These are phyloP conservation scores for Teleiodes luculella DNA, from an alignment of 2,888 invertebrate genomes.

Conservation along the genomic window DNA sequence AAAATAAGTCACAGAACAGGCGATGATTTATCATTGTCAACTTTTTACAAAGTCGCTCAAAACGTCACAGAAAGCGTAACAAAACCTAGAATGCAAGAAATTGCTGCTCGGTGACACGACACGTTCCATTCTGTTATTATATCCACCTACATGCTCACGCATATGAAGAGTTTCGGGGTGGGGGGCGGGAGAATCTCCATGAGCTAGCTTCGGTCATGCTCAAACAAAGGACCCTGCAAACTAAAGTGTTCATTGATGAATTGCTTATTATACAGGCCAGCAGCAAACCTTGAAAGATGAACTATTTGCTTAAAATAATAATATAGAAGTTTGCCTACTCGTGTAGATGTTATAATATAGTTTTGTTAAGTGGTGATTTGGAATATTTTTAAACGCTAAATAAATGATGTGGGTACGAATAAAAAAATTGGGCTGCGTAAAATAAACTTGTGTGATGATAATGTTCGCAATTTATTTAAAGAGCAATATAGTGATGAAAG, in stretches of 20 bases:
- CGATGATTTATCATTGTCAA: conserved; percentile 59
- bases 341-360: too few relatives aligned
- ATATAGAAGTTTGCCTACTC: too few relatives aligned
- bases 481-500: too few relatives aligned
- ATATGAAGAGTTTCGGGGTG: conserved; percentile 26
- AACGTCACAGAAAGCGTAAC: conserved; percentile 4
- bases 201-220: conserved; percentile 32
- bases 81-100: conserved; percentile 21
- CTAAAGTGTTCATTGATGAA: conserved; percentile 4
- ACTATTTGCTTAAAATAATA: background rate
- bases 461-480: too few relatives aligned
- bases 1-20: conserved; percentile 35
- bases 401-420: too few relatives aligned
- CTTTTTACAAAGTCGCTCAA: conserved; percentile 33
- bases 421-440: too few relatives aligned
- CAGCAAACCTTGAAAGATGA: too few relatives aligned
- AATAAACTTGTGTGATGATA: too few relatives aligned
- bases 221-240: conserved; percentile 1
- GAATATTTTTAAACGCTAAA: too few relatives aligned
- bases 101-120: conserved; percentile 32
- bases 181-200: conserved; percentile 36
- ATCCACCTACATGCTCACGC: conserved; percentile 19
- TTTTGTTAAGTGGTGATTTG: too few relatives aligned
- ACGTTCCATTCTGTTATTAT: conserved; percentile 30
- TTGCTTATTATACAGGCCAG: background rate